Conservation (phyloP, 37 sponge, comb jelly and placozoan species). For the Mnemiopsis leidyi region DNA sequence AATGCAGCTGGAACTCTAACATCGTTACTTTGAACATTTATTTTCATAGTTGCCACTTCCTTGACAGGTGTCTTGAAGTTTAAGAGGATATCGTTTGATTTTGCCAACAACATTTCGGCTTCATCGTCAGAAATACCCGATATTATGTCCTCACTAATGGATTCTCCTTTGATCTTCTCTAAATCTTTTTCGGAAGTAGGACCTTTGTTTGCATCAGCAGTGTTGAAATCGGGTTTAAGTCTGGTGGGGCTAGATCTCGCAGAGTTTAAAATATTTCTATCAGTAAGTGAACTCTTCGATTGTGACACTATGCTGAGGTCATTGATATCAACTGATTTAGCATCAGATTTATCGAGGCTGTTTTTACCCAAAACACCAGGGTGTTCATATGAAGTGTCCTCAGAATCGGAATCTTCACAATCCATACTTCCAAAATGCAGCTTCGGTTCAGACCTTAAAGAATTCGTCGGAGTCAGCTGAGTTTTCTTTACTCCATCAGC, state of each 20-base stretch:
- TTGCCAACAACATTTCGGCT: slow-evolving; percentile 26
- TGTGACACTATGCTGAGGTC: slow-evolving; percentile 28
- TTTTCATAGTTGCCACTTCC: slow-evolving; percentile 5
- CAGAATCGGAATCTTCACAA: slow-evolving; percentile 5
- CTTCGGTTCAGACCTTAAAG: not conserved
- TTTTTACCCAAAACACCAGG: not conserved
- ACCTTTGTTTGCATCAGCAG: not conserved
- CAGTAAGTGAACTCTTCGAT: slow-evolving; percentile 48
- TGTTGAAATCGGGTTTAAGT: slow-evolving; percentile 1
- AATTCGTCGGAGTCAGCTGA: not conserved
- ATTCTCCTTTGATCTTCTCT: not conserved
- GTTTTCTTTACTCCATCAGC: slow-evolving; percentile 34
- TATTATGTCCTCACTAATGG: not conserved
- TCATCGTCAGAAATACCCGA: slow-evolving; percentile 46
- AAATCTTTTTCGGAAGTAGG: not conserved
- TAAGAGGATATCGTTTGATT: slow-evolving; percentile 28
- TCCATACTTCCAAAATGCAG: slow-evolving; percentile 55
- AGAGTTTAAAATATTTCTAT: slow-evolving; percentile 44
- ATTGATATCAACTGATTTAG: slow-evolving; percentile 19
- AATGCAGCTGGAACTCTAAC: slow-evolving; percentile 59
- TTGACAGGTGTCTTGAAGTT: not conserved
- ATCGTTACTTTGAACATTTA: not conserved
- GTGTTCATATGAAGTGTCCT: slow-evolving; percentile 28
- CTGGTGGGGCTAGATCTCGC: slow-evolving; percentile 43
- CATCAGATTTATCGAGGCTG: not conserved